A percentile compares a stretch with the other conserved stretches of the same genome.
Conservation (phyloP, 2,797 vertebrate genomes). For the Austrolebias charrua region DNA sequence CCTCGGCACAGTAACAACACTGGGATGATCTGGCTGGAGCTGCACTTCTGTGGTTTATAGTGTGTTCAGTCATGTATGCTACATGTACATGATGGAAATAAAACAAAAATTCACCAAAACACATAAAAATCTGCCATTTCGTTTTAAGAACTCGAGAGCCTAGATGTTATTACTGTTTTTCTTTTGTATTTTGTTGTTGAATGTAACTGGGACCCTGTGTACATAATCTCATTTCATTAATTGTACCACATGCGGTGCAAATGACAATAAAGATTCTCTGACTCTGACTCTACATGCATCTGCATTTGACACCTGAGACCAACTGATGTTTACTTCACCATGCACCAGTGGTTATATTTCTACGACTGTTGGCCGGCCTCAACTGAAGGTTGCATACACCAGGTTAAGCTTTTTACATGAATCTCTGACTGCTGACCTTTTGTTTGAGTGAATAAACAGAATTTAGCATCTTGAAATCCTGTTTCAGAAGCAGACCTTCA, state of each 20-base stretch:
- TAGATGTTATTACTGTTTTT: too few relatives aligned
- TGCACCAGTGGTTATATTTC: conserved; percentile 30
- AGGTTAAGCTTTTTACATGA: conserved; percentile 2
- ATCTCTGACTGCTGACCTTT: conserved; percentile 12
- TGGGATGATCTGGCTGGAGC: conserved; percentile 16
- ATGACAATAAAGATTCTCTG: too few relatives aligned
- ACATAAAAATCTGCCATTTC: too few relatives aligned
- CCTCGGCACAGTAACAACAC: conserved; percentile 23
- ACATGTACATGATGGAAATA: too few relatives aligned
- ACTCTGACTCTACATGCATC: too few relatives aligned
- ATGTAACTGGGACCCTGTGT: too few relatives aligned
- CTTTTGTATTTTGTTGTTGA: too few relatives aligned
- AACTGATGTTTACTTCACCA: conserved; percentile 28
- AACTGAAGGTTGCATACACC: not conserved
- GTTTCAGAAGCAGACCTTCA: not conserved
- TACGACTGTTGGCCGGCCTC: not conserved
- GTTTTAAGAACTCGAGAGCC: too few relatives aligned
- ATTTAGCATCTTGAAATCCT: not conserved
- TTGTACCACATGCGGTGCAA: too few relatives aligned
- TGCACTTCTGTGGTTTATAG: conserved; percentile 7
- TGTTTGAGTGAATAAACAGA: conserved; percentile 22
- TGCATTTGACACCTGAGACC: conserved; percentile 32
- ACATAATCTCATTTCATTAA: too few relatives aligned
- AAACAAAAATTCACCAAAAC: too few relatives aligned
- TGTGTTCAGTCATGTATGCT: conserved; percentile 29